These are phyloP conservation scores for Allacma fusca DNA, from an alignment of 2,888 invertebrate species.

Conservation along the genomic window DNA sequence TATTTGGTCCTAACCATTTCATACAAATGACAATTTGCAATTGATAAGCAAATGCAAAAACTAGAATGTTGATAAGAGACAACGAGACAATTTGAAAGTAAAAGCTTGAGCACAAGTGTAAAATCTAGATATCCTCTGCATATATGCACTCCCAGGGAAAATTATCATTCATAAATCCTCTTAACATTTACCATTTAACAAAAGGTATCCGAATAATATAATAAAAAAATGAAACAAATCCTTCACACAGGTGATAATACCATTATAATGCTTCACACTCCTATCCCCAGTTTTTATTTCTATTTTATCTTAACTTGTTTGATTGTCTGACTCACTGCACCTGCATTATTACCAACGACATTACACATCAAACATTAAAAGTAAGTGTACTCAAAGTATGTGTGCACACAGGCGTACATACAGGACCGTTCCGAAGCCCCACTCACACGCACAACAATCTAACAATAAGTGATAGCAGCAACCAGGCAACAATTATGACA, in stretches of 20 bases:
- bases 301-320: no score
- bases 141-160: neutral
- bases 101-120: neutral
- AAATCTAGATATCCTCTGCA: no score
- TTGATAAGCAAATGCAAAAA: no score
- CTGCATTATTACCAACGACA: neutral
- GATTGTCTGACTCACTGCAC: no score
- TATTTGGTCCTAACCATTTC: no score
- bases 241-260: slow-evolving; percentile 6
- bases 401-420: no score
- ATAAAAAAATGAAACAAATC: neutral
- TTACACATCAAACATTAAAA: no score
- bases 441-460: neutral
- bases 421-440: no score
- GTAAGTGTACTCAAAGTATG: no score
- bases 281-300: no score
- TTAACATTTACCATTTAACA: neutral
- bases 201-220: neutral
- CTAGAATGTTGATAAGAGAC: neutral
- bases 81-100: slow-evolving; percentile 10
- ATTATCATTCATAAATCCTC: slow-evolving; percentile 3
- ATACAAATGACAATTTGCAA: no score
- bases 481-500: neutral
- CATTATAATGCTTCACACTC: neutral
- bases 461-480: slow-evolving; percentile 5